phyloP scores from a whole-genome alignment of 2,797 vertebrate genomes.

The Paratrypauchen microcephalus region DNA sequence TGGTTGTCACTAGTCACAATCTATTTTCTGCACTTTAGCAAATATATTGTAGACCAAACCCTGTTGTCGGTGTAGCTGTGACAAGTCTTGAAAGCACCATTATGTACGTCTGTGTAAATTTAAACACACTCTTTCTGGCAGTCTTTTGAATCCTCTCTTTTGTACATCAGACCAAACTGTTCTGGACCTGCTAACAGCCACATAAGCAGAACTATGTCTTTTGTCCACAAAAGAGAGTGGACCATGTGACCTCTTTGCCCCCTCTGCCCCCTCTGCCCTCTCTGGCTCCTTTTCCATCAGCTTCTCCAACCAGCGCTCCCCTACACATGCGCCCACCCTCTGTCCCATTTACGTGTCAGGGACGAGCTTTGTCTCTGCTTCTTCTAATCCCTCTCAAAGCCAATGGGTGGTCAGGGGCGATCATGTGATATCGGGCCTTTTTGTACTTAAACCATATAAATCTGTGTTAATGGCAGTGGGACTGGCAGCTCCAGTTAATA shows the following conservation, averaged over 20 bases:
- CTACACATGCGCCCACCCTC: conserved; percentile 54
- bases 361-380: conserved; percentile 75
- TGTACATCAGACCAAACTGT: conserved; percentile 39
- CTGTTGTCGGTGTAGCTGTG: background rate
- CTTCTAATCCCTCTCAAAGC: conserved; percentile 83
- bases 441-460: conserved; percentile 59
- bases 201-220: conserved; percentile 47
- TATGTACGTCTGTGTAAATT: background rate
- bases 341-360: conserved; percentile 66
- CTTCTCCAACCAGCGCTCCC: conserved; percentile 53
- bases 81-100: background rate
- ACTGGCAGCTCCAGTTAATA: conserved; percentile 23
- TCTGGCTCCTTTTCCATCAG: conserved; percentile 51
- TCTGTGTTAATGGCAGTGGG: conserved; percentile 43
- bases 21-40: background rate
- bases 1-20: background rate
- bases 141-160: conserved; percentile 30
- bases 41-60: background rate
- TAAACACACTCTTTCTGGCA: conserved; percentile 6
- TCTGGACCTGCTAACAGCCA: conserved; percentile 32
- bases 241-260: conserved; percentile 47
- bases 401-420: conserved; percentile 75
- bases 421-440: conserved; percentile 72
- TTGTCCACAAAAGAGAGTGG: conserved; percentile 39
- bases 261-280: conserved; percentile 45